Base-by-base conservation (phyloP, 1,140 invertebrate genomes). In the Marisa cornuarietis region DNA sequence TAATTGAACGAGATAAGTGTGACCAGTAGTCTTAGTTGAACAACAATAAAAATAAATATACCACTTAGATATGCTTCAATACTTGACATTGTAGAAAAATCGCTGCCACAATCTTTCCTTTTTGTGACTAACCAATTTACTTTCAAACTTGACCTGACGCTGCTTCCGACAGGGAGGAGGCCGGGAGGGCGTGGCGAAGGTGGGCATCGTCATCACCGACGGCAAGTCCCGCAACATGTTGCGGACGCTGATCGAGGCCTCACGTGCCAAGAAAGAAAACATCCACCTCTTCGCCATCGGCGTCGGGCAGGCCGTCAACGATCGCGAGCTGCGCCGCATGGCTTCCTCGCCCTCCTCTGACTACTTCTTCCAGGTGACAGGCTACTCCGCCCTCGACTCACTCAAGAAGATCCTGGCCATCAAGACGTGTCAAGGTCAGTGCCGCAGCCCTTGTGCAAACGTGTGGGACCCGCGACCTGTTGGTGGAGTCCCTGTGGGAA, bases 181-280 rank as follows among this genome's bases (percentile, higher is more conserved):
- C 16, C 31, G 87, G 51, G 72, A 71, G 3, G 73, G 76, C 18
- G 86, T 86, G 18, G 65, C 82, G 18, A 84, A 83, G 31, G 78
- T 88, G 18, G 85, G 80, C 20, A 84, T 89, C 42, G 79, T 89
- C 16, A 81, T 89, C n/a, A 89, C 88, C 0, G 88, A 89, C 78
- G 88, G 88, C 26, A 81, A 84, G 65, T 87, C 87, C 0, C 76
- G 85, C 20, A 83, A 87, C 71, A 80, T 85, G 13, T 52, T 83
- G 14, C 79, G 78, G 66, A 87, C 87, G 18, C 31, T 86, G n/a
- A 83, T 80, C 22, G 85, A 86, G 58, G 80, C 87, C 4, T 79
- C 81, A 3, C 78, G 69, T 68, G 84, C 83, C n/a, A 86, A 86
- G 63, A 22, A 71, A 49, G 51, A 71, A 11, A 76, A 79, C n/a